Evolutionary conservation across 2,888 invertebrate species (phyloP), one percentile per base, ranked within the genome.

Genomic region (Zygaena filipendulae): DNA sequence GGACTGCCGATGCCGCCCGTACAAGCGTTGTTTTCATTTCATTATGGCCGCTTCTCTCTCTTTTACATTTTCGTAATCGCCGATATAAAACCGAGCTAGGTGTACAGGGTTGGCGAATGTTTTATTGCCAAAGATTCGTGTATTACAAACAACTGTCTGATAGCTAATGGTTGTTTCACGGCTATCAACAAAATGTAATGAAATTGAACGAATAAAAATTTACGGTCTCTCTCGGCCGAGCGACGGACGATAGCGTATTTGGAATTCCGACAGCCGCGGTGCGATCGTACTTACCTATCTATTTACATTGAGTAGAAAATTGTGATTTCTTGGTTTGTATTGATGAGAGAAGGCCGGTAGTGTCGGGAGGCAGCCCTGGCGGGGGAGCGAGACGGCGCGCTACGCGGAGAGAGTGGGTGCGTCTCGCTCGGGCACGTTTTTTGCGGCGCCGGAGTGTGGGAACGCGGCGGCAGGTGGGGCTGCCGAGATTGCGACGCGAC

Each of bases 401-500:
- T 61, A 62, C 55, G 39, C 38, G 38, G 43, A 41, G 48, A 47
- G 38, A 39, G 38, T 40, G 39, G 40, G 35, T 34, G 38, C 40
- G 56, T 72, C 74, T 61, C 66, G 51, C 48, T 72, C 71, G 50
- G 50, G 45, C 64, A 52, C 51, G 71, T 79, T 79, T 77, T 79
- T 79, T 77, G 74, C 77, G 72, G 74, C 75, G 75, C 70, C 66
- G 69, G 77, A 79, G 79, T 79, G 79, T 79, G 79, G 79, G 79
- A 79, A 79, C 77, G 61, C 59, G 47, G 60, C 67, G 71, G 79
- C 79, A 79, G 79, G 79, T 79, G 79, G 75, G 72, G 66, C 69
- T 61, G 72, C 74, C 52, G 77, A 75, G 79, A 79, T 77, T 77
- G 77, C 72, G 71, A 63, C 64, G 72, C 71, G 77, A 77, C 79